Conservation (phyloP, 2,113 vertebrate species). For the Hemiscyllium ocellatum region DNA sequence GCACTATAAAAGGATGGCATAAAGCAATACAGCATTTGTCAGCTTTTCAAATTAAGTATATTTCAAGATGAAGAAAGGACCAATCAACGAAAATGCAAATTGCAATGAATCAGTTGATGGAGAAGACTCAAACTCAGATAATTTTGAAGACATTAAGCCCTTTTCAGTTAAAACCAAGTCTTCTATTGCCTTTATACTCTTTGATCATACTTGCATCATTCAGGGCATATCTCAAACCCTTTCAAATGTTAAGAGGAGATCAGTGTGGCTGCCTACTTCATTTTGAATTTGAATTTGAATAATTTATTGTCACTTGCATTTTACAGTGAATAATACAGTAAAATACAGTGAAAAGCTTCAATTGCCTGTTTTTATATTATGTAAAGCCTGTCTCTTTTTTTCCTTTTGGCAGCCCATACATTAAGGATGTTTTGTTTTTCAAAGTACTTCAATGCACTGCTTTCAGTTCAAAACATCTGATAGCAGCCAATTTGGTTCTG, state of each 20-base stretch:
- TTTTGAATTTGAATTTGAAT: neutral
- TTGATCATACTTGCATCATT: neutral
- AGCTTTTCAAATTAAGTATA: neutral
- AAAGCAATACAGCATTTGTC: neutral
- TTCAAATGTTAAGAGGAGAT: neutral
- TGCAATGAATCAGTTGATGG: neutral
- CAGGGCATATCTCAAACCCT: neutral
- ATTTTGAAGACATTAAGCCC: neutral
- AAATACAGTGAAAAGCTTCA: too few species aligned
- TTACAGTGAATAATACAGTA: too few species aligned
- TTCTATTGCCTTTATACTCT: neutral
- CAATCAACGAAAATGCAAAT: conserved; percentile 6
- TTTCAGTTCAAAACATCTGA: neutral
- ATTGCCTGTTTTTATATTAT: neutral
- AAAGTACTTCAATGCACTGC: conserved; percentile 1
- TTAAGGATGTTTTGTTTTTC: neutral
- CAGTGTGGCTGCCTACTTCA: neutral
- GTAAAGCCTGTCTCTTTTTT: neutral
- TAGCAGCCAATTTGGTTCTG: neutral
- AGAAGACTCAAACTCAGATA: neutral
- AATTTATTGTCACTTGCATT: too few species aligned
- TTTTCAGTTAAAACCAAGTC: neutral
- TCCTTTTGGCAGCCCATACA: neutral
- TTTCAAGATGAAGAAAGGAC: neutral
- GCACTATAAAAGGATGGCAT: neutral